Percentiles rank a stretch among this genome's conserved stretches.
These are phyloP conservation scores for Drosophila orosa DNA, from an alignment of 1,140 invertebrate genomes.

Conservation along the genomic window DNA sequence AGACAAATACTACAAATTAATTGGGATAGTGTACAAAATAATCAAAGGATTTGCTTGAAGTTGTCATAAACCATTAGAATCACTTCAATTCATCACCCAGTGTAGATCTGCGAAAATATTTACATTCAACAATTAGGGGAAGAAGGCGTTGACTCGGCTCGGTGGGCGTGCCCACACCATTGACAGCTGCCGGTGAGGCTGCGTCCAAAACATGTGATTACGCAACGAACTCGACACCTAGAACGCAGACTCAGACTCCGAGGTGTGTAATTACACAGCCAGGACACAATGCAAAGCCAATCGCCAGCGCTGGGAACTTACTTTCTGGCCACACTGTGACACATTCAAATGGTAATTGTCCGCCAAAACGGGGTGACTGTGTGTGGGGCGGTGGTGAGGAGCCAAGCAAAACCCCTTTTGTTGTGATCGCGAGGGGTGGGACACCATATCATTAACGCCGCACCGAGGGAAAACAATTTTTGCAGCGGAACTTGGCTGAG, in stretches of 20 bases:
- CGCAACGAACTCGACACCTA: conserved; percentile 77
- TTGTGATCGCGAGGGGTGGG: conserved; percentile 42
- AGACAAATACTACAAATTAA: too few relatives aligned
- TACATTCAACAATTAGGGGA: conserved; percentile 49
- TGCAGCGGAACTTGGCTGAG: conserved; percentile 43
- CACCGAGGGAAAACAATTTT: conserved; percentile 71
- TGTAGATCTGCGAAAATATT: conserved; percentile 19
- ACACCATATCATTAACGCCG: conserved; percentile 81
- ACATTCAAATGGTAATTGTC: conserved; percentile 78
- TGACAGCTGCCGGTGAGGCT: conserved; percentile 54
- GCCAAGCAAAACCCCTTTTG: conserved; percentile 35
- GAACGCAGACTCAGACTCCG: conserved; percentile 27
- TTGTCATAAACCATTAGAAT: background rate
- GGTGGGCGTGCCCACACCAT: conserved; percentile 37
- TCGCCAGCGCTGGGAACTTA: conserved; percentile 58
- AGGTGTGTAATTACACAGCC: conserved; percentile 68
- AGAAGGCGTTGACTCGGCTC: conserved; percentile 56
- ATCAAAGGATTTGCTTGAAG: background rate
- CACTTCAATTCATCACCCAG: background rate
- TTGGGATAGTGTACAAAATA: background rate
- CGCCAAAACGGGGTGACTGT: conserved; percentile 18
- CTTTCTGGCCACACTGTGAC: conserved; percentile 64
- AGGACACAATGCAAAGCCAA: conserved; percentile 69
- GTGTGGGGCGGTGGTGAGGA: conserved; percentile 21
- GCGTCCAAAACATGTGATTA: conserved; percentile 74